Base-by-base conservation (phyloP, 2,888 invertebrate species). In the Boloria euphrosyne region DNA sequence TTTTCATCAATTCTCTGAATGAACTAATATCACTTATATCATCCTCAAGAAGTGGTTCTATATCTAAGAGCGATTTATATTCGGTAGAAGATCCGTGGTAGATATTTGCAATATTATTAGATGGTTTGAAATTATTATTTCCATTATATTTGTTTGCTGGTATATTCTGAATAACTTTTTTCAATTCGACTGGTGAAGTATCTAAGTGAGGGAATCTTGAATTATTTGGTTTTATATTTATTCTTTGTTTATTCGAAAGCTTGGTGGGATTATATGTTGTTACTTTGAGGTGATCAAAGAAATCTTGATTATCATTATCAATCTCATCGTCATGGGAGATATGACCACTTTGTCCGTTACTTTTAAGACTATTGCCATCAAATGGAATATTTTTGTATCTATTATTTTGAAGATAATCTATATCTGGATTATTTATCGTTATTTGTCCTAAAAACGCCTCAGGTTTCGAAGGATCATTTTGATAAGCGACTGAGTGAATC, bases 371-470 rank as follows among this genome's bases (percentile, higher is more conserved):
- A 67, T 93, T 92, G n/a, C 86, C 84, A 76, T 92, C 91, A 73
- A 92, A 92, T 51, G 89, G 90, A 73, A 89, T 82, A 73, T 86
- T 90, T 76, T 90, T 90, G 75, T 89, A 92, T 73, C 90, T 83
- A 71, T 75, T 89, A 67, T 89, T 89, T 79, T 90, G 87, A 69
- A 89, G 80, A 72, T 88, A 89, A 71, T 92, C 89, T 67, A 92
- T 89, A 76, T 93, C 94, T 16, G 94, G 94, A 80, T 93, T 94
- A 75, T 94, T 93, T 66, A 94, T 85, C 17, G 94, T 94, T 54
- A 94, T 93, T 86, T 94, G 93, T 10, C 94, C 94, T 66, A 94
- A 82, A 80, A 94, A 94, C 50, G 93, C 93, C 87, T 94, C 94
- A 27, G 93, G 93, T 78, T 94, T 93, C 3, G 94, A 93, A 14